Evolutionary conservation across 2,113 vertebrate species (phyloP).

Genomic region (human): GRCh38 chr2:137793501-137794000

Average conservation of each 20-base stretch:
- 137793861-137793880: neutral
- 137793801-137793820: neutral
- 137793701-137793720: neutral
- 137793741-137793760: neutral
- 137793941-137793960: neutral
- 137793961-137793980: constrained; percentile 24
- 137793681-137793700: neutral
- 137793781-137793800: neutral
- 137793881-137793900: neutral
- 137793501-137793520: neutral
- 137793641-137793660: neutral
- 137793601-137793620: neutral
- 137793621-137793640: neutral
- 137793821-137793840: neutral
- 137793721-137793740: neutral
- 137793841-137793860: neutral
- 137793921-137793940: constrained; percentile 20
- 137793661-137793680: neutral
- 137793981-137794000: constrained; percentile 35
- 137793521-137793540: neutral
- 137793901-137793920: neutral
- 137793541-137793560: neutral
- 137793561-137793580: neutral
- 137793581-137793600: neutral
- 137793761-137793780: neutral